These are phyloP conservation scores for Morelia viridis DNA, from an alignment of 2,797 vertebrate genomes.

Conservation along the genomic window DNA sequence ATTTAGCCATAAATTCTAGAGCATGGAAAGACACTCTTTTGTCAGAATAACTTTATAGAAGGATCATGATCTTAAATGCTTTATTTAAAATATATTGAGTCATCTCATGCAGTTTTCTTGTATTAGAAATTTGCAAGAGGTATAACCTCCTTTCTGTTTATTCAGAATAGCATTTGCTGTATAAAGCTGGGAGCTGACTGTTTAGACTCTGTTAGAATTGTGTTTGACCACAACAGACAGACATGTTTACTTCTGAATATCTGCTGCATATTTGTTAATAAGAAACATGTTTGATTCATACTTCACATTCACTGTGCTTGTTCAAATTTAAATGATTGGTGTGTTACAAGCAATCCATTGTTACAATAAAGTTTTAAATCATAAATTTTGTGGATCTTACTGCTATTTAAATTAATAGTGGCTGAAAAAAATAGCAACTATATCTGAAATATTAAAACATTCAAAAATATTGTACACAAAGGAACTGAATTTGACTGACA, in stretches of 20 bases:
- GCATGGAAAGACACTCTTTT: not conserved
- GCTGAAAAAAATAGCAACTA: constrained; percentile 13
- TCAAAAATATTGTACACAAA: constrained; percentile 31
- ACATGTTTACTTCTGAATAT: constrained; percentile 37
- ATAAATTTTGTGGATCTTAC: not conserved
- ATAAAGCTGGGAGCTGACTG: not conserved
- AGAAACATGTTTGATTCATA: not conserved
- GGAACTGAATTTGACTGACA: constrained; percentile 11
- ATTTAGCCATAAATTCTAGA: not conserved
- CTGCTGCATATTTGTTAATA: constrained; percentile 22
- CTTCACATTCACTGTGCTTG: not conserved
- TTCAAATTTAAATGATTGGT: constrained; percentile 41
- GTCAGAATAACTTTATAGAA: not conserved
- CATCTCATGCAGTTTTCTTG: not conserved
- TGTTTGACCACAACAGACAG: constrained; percentile 34
- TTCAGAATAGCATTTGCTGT: constrained; percentile 25
- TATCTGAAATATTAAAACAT: constrained; percentile 37
- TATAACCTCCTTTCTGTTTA: constrained; percentile 9
- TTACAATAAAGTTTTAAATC: constrained; percentile 13
- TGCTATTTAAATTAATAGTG: not conserved
- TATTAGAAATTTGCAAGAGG: constrained; percentile 7
- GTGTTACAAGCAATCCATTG: constrained; percentile 21
- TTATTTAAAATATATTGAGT: not conserved
- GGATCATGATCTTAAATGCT: not conserved
- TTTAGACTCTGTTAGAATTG: constrained; percentile 46